phyloP scores from a whole-genome alignment of 2,888 invertebrate species.

The Ethmia dodecea region DNA sequence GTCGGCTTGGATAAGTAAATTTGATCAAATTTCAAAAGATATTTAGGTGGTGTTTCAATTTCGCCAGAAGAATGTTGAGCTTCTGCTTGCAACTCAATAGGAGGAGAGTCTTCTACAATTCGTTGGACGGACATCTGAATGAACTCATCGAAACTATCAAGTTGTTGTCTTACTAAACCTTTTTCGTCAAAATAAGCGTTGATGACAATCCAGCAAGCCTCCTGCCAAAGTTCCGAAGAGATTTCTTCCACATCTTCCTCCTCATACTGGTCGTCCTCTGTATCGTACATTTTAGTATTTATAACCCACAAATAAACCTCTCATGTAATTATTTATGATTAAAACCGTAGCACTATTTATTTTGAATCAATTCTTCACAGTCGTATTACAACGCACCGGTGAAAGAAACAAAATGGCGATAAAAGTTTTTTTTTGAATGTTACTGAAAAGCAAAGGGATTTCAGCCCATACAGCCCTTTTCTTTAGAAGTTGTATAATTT shows the following conservation, averaged over 20 bases:
- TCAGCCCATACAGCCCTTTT: no score
- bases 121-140: conserved; percentile 99
- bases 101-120: conserved; percentile 99
- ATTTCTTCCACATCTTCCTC: conserved; percentile 97
- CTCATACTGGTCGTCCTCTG: conserved; percentile 81
- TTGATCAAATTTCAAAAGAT: conserved; percentile 97
- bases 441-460: no score
- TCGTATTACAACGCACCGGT: no score
- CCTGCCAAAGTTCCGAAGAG: conserved; percentile 98
- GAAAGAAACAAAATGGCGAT: background rate
- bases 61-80: conserved; percentile 97
- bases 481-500: no score
- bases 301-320: background rate
- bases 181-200: conserved; percentile 99
- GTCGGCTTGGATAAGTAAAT: conserved; percentile 99
- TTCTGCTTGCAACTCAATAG: conserved; percentile 97
- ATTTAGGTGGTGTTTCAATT: conserved; percentile 94
- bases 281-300: conserved; percentile 56
- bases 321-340: background rate
- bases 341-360: no score
- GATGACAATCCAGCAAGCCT: conserved; percentile 99
- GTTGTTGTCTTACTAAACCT: conserved; percentile 98
- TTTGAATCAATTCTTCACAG: no score
- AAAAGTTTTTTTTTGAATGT: no score
- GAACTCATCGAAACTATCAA: conserved; percentile 99